Conservation (phyloP, 2,113 vertebrate genomes). For the Panurus biarmicus region DNA sequence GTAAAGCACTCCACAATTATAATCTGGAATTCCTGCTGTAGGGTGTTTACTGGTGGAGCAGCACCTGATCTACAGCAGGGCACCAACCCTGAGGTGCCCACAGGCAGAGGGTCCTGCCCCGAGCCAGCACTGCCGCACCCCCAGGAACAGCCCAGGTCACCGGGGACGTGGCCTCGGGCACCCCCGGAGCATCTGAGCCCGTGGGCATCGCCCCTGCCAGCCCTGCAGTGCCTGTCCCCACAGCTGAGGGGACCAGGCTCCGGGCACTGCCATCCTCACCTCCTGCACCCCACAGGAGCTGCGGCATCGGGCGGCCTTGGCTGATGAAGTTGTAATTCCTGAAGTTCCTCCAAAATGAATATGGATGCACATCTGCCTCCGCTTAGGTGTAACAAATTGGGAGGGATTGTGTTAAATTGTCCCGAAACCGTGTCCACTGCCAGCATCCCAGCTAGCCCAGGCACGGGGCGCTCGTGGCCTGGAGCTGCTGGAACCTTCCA, state of each 20-base stretch:
- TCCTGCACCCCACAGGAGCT: not conserved
- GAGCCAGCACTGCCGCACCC: fast-evolving
- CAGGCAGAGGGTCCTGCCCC: not conserved
- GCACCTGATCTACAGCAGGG: not conserved
- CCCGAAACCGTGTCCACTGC: fast-evolving
- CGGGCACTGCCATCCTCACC: not conserved
- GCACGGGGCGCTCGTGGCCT: fast-evolving
- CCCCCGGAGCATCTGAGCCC: not conserved
- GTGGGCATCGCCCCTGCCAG: not conserved
- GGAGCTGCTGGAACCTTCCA: not conserved
- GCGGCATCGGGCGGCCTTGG: fast-evolving
- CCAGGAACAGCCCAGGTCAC: not conserved
- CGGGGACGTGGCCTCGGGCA: fast-evolving
- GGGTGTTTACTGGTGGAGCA: not conserved
- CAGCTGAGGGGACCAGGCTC: not conserved
- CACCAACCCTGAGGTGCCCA: not conserved
- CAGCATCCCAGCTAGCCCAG: not conserved
- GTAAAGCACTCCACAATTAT: not conserved
- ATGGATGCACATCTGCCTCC: not conserved
- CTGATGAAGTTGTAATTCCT: not conserved
- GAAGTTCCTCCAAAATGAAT: not conserved
- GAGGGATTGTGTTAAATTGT: not conserved
- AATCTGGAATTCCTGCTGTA: not conserved
- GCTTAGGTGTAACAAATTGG: not conserved
- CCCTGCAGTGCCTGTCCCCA: not conserved